A percentile compares a stretch with the other conserved stretches of the same genome.
Evolutionary conservation across 2,888 invertebrate genomes (phyloP).

Genomic region (Drosophila yooni): DNA sequence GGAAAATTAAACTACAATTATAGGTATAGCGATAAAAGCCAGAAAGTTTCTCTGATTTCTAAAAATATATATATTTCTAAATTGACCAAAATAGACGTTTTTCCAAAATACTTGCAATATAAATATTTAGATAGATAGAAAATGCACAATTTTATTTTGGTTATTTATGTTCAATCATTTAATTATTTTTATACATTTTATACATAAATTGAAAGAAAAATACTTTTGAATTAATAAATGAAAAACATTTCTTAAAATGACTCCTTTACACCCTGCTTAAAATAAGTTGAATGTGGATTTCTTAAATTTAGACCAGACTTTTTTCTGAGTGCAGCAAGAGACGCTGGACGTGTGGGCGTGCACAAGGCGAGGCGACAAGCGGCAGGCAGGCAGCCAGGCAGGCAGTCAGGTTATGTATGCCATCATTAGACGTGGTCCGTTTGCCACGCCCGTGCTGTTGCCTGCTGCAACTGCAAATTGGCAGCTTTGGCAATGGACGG

Average conservation of each 20-base stretch:
- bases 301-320: neutral
- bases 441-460: slow-evolving; percentile 74
- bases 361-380: slow-evolving; percentile 16
- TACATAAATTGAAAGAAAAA: neutral
- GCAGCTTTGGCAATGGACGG: slow-evolving; percentile 67
- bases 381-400: slow-evolving; percentile 14
- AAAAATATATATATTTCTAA: neutral
- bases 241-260: neutral
- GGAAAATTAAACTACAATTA: neutral
- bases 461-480: slow-evolving; percentile 65
- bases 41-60: neutral
- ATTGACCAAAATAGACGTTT: neutral
- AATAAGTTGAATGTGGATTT: neutral
- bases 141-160: too few relatives aligned
- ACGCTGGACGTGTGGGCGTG: slow-evolving; percentile 43
- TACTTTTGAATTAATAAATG: neutral
- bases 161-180: too few relatives aligned
- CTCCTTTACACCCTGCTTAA: fast-evolving
- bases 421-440: slow-evolving; percentile 78
- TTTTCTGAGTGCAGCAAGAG: slow-evolving; percentile 12
- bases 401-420: slow-evolving; percentile 70
- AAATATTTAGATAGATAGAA: neutral
- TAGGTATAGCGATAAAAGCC: neutral
- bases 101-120: neutral
- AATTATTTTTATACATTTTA: too few relatives aligned